Conservation (phyloP, 2,113 vertebrate genomes). For the Rhinoderma darwinii region DNA sequence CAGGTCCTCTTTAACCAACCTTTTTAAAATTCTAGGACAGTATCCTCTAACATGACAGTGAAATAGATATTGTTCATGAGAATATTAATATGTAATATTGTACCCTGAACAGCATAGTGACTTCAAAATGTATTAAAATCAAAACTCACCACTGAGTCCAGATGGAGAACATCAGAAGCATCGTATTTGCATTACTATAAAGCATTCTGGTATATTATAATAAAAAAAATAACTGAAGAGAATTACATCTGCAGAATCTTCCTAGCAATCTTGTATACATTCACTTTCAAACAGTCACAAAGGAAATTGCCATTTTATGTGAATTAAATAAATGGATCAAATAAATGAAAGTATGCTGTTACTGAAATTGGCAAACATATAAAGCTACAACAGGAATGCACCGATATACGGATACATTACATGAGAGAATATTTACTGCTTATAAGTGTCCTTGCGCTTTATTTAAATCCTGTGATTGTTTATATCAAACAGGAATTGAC, state of each 20-base stretch:
- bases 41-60: too few species aligned
- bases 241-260: constrained; percentile 25
- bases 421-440: background rate
- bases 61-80: background rate
- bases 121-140: background rate
- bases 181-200: background rate
- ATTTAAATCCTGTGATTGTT: constrained; percentile 22
- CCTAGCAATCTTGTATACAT: constrained; percentile 16
- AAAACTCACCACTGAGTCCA: constrained; percentile 3
- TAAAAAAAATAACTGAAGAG: background rate
- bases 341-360: constrained; percentile 28
- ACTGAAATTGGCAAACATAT: constrained; percentile 27
- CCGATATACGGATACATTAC: constrained; percentile 1
- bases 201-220: constrained; percentile 9
- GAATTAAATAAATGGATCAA: constrained; percentile 33
- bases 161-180: background rate
- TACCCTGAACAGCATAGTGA: background rate
- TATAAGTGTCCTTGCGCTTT: constrained; percentile 27
- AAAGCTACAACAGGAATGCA: constrained; percentile 6
- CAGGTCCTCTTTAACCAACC: too few species aligned
- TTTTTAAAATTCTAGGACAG: too few species aligned
- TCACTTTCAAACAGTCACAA: constrained; percentile 32
- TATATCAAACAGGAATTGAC: constrained; percentile 23
- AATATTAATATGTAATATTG: background rate
- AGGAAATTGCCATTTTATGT: constrained; percentile 39